Base-by-base conservation (phyloP, 2,113 vertebrate genomes). In the Empidonax traillii region DNA sequence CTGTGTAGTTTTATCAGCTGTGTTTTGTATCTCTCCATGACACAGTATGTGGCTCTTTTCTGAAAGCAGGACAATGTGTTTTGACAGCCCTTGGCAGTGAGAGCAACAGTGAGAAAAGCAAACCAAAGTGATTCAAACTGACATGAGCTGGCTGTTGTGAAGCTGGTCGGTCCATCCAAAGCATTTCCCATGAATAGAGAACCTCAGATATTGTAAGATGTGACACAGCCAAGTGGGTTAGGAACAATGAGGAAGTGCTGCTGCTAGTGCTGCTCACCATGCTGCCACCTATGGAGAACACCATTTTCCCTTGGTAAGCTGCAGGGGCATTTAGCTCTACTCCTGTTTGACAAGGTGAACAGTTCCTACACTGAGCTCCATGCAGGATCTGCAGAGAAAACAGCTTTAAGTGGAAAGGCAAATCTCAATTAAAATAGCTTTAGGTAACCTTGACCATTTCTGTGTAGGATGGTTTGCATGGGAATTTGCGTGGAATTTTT, bases 41-140 rank as follows among this genome's bases (percentile, higher is more conserved):
- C 90, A 91, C 73, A 93, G 90, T 95, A 80, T 49, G 46, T 55
- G 59, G 77, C 85, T 97, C 62, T 96, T 83, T 94, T 95, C 92
- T 84, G 88, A 89, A 91, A 95, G 93, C 88, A 88, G 88, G 91
- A 91, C 91, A 79, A 77, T 89, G 89, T 87, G 94, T 95, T 94
- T 84, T 91, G 96, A 95, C 84, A 82, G 89, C 79, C 81, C 83
- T 96, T 96, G 94, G 96, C 93, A 93, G 43, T 74, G 80, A 87
- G 85, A 95, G 80, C 56, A 72, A 92, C 63, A 58, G 71, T 47
- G 96, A 96, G 94, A 94, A 93, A 96, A 85, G 85, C 56, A 86
- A 90, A 85, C 84, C 63, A 67, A 73, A 89, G 73, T 46, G 84
- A 69, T 87, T 89, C 67, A 55, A 71, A 77, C 87, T 85, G 73